Evolutionary conservation across 2,888 invertebrate species (phyloP), one percentile per base, ranked within the genome.

Genomic region (Capitulum mitella): DNA sequence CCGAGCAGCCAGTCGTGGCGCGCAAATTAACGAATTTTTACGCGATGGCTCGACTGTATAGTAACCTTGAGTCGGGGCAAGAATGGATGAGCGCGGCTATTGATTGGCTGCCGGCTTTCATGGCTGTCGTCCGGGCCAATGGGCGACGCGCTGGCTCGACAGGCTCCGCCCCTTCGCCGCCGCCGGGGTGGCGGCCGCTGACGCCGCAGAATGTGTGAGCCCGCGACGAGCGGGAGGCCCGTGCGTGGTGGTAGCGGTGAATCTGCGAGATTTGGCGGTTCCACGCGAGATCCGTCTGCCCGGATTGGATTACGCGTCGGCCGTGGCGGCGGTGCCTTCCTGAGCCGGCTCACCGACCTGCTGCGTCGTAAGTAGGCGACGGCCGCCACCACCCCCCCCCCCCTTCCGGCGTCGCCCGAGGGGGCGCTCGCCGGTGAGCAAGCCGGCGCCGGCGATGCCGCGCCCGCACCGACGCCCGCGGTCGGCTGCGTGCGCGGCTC

Each of bases 41-140:
- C 61, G 32, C 32, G 32, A 61, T n/a, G 61, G 61, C 32, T 32
- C 61, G 16, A 32, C 61, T 61, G 61, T 61, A 61, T 61, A 61
- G 61, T 61, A 61, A 61, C 61, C 61, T 61, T 61, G 61, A 61
- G 32, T 8, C n/a, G 32, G 58, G 61, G 61, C 61, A 61, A 32
- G 61, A 61, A 61, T 61, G 61, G 61, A 32, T 61, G 61, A 5
- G 61, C 61, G 29, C 14, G 61, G 12, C 14, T 32, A 61, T 61
- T 61, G 61, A 61, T 61, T 61, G 61, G 61, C 61, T 16, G 61
- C 14, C n/a, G 61, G n/a, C n/a, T 61, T 61, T 61, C 61, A 61
- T 61, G 61, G 61, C 61, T 12, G 61, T n/a, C 10, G 29, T 14
- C 3, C 1, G 32, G 32, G 61, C 61, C 61, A 61, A 61, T 61